These are phyloP conservation scores for Scrobipalpa atriplicella DNA, from an alignment of 2,888 invertebrate genomes.

Conservation along the genomic window DNA sequence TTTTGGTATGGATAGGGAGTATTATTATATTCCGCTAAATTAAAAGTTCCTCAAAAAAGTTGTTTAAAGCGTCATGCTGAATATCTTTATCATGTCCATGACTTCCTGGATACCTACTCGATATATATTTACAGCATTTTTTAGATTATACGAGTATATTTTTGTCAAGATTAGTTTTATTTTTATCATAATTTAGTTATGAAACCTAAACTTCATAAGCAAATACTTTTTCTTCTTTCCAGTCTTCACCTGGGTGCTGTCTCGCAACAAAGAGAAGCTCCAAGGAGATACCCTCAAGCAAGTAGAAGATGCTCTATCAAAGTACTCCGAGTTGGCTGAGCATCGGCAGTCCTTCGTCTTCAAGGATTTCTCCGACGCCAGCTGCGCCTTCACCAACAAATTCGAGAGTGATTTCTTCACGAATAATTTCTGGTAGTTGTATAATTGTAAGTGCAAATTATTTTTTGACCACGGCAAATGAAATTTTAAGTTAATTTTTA, in stretches of 20 bases:
- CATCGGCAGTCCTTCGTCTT: slow-evolving; percentile 64
- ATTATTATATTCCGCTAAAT: too few species aligned
- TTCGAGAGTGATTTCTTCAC: slow-evolving; percentile 66
- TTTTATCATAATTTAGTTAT: too few species aligned
- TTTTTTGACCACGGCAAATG: not conserved
- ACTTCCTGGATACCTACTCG: too few species aligned
- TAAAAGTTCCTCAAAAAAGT: too few species aligned
- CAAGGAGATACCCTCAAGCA: slow-evolving; percentile 60
- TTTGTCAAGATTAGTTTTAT: too few species aligned
- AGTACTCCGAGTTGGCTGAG: slow-evolving; percentile 64
- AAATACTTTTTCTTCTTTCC: slow-evolving; percentile 41
- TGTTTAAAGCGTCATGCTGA: too few species aligned
- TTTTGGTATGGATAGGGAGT: too few species aligned
- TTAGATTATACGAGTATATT: too few species aligned
- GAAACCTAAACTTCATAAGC: not conserved
- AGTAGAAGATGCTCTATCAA: slow-evolving; percentile 62
- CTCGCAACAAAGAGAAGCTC: slow-evolving; percentile 61
- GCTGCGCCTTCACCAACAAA: slow-evolving; percentile 59
- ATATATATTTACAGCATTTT: too few species aligned
- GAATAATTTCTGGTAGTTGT: slow-evolving; percentile 64
- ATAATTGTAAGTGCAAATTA: not conserved
- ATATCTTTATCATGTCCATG: too few species aligned
- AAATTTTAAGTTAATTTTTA: not conserved
- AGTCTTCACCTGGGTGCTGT: slow-evolving; percentile 72
- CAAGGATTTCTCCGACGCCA: slow-evolving; percentile 63